Percentiles rank a stretch among this genome's conserved stretches.
Conservation (phyloP, 2,797 vertebrate genomes). For the Pseudochromis fuscus region DNA sequence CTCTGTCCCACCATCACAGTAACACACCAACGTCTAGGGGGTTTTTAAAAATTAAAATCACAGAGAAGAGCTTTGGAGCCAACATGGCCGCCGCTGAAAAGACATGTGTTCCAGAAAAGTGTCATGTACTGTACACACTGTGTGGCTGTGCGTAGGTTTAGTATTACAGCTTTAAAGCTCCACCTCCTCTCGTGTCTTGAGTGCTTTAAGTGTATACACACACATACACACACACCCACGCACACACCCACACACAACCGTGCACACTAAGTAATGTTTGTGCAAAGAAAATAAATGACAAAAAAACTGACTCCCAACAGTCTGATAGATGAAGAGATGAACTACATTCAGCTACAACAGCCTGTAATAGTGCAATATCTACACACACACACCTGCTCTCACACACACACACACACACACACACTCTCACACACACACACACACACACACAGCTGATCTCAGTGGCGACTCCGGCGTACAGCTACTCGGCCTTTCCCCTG, state of each 20-base stretch:
- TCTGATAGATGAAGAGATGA: conserved; percentile 76
- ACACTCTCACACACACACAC: conserved; percentile 2
- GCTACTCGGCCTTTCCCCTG: conserved; percentile 36
- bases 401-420: conserved; percentile 29
- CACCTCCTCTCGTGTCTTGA: conserved; percentile 30
- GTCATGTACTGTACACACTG: conserved; percentile 43
- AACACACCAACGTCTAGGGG: conserved; percentile 25
- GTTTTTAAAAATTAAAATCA: conserved; percentile 5
- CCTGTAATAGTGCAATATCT: conserved; percentile 97
- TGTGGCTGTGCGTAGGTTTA: conserved; percentile 38
- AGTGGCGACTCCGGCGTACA: conserved; percentile 60
- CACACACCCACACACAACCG: not conserved
- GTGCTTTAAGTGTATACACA: conserved; percentile 40
- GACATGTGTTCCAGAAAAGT: conserved; percentile 10
- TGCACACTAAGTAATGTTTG: conserved; percentile 73
- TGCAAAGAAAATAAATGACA: conserved; percentile 85
- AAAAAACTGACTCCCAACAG: conserved; percentile 81
- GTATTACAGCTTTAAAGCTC: conserved; percentile 50
- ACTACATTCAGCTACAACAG: conserved; percentile 89
- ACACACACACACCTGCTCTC: conserved; percentile 76
- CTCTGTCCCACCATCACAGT: not conserved
- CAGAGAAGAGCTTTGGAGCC: conserved; percentile 12
- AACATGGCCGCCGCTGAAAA: conserved; percentile 35
- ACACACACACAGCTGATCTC: conserved; percentile 42
- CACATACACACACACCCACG: not conserved